Base-by-base conservation (phyloP, 2,797 vertebrate genomes). In the Threskiornis aethiopicus region DNA sequence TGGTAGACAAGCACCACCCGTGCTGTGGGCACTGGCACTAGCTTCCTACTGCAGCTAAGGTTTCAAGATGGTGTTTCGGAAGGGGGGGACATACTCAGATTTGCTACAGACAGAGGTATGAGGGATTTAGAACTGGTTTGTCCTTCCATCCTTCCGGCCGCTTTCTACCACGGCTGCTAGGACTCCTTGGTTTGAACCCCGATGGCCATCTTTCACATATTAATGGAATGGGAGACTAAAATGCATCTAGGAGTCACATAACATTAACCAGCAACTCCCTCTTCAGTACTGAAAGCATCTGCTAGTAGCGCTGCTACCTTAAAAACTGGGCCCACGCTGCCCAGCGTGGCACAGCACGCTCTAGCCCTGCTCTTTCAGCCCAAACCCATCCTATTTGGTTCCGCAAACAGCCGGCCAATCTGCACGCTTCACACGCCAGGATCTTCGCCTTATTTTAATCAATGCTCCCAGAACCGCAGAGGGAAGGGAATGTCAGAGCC, bases 341-440 rank as follows among this genome's bases (percentile, higher is more conserved):
- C 25, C 39, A 49, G 16, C 13, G n/a, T 37, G 16, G 47, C 44
- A 87, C 21, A 82, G 42, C 52, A 33, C 7, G 24, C 39, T 58
- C 42, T 11, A 79, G 66, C 42, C 39, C 47, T 47, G 31, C 72
- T 61, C 47, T 31, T 52, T 71, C 57, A 70, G 76, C 25, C 70
- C 67, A 88, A 82, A 52, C 33, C 26, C 42, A 70, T 11, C 37
- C 67, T 47, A 47, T 57, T 33, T 9, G 14, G 42, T 52, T 79
- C 47, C 2, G 1, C 29, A 20, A 66, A 69, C 33, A 64, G 66
- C 13, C 20, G 39, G 37, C 21, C 52, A 58, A 44, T 18, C 52
- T 35, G 4, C 17, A 58, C 0, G 0, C 35, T 73, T 41, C 46
- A 58, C 39, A 28, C 0, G 1, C 17, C 35, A 49, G 21, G 46